Conservation (phyloP, 2,113 vertebrate species). For the Polyodon spathula region DNA sequence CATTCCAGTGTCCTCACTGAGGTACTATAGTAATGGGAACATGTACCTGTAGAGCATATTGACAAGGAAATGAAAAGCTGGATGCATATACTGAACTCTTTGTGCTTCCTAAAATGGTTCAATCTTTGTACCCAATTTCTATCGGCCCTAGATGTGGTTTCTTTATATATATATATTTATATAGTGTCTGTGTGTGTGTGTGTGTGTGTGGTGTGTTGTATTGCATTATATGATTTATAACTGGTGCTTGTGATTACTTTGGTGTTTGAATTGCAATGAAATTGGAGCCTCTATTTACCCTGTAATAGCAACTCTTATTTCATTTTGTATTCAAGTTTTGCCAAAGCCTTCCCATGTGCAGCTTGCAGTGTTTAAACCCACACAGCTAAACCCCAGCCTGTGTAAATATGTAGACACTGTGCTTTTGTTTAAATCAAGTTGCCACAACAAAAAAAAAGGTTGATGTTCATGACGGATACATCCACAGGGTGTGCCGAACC, state of each 20-base stretch:
- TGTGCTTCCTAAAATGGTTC: background rate
- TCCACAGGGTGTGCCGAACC: no score
- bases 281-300: conserved; percentile 4
- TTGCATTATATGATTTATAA: no score
- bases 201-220: no score
- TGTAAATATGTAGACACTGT: background rate
- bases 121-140: background rate
- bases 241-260: conserved; percentile 26
- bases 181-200: no score
- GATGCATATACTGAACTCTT: background rate
- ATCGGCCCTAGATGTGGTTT: background rate
- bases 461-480: no score
- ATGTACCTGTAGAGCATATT: background rate
- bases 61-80: background rate
- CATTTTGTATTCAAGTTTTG: background rate
- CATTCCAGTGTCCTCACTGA: no score
- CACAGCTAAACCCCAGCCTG: background rate
- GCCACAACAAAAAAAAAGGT: no score
- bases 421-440: background rate
- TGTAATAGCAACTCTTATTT: conserved; percentile 10
- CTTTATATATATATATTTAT: no score
- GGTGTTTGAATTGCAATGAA: conserved; percentile 6
- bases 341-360: background rate
- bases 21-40: no score
- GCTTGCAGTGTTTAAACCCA: conserved; percentile 7